phyloP scores from a whole-genome alignment of 2,888 invertebrate genomes.

The Bembecia ichneumoniformis region DNA sequence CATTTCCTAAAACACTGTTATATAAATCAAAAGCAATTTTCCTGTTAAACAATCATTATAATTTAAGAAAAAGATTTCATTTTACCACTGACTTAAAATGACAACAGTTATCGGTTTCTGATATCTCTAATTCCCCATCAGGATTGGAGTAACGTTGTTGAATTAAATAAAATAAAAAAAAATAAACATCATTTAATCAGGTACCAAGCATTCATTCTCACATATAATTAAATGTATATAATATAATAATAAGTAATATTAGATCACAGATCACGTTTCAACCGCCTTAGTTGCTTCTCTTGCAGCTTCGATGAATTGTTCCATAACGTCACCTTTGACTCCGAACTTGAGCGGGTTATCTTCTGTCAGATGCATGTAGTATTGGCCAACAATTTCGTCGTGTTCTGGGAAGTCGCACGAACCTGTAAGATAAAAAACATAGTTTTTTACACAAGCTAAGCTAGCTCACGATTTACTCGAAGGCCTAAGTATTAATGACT shows the following conservation, averaged over 20 bases:
- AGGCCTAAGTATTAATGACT: too few relatives aligned
- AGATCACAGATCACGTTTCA: not conserved
- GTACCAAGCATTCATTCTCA: constrained; percentile 9
- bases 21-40: too few relatives aligned
- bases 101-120: too few relatives aligned
- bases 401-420: constrained; percentile 51
- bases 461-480: too few relatives aligned
- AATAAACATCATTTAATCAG: constrained; percentile 20
- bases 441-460: too few relatives aligned
- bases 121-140: too few relatives aligned
- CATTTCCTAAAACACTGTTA: too few relatives aligned
- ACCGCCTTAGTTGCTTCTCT: constrained; percentile 36
- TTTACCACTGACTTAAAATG: too few relatives aligned
- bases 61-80: too few relatives aligned
- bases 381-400: constrained; percentile 51
- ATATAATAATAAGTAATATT: not conserved
- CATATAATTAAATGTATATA: not conserved
- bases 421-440: constrained; percentile 26
- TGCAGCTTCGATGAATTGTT: constrained; percentile 51
- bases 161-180: not conserved
- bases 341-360: constrained; percentile 58
- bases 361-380: constrained; percentile 48
- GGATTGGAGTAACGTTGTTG: too few relatives aligned
- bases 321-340: constrained; percentile 50
- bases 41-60: too few relatives aligned